Evolutionary conservation across 2,888 invertebrate genomes (phyloP).

Genomic region (Parelbella ahira): DNA sequence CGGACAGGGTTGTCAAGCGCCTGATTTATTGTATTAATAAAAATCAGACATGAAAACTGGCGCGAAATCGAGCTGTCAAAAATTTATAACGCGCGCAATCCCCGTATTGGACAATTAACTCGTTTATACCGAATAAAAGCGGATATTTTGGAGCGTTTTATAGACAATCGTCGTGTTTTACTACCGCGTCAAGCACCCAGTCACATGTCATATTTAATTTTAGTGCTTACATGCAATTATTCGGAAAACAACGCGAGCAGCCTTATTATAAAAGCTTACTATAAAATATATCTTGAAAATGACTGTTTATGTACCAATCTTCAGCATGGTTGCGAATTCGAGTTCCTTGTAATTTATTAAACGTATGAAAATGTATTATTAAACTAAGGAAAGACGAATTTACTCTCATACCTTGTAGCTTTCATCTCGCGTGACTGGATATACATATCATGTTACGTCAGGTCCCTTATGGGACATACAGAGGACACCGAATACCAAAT

Average conservation of each 20-base stretch:
- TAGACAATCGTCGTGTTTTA: constrained; percentile 35
- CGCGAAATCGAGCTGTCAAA: constrained; percentile 20
- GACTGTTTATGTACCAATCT: neutral
- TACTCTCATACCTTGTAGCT: too few relatives aligned
- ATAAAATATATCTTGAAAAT: neutral
- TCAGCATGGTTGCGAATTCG: neutral
- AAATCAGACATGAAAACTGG: constrained; percentile 18
- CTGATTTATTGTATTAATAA: constrained; percentile 24
- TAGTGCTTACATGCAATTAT: constrained; percentile 22
- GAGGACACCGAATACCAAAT: too few relatives aligned
- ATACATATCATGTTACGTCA: too few relatives aligned
- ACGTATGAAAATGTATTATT: too few relatives aligned
- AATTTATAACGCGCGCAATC: constrained; percentile 23
- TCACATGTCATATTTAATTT: constrained; percentile 31
- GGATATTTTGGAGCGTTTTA: constrained; percentile 36
- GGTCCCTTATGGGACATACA: too few relatives aligned
- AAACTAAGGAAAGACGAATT: too few relatives aligned
- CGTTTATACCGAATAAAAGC: constrained; percentile 35
- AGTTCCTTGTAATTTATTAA: too few relatives aligned
- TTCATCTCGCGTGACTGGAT: too few relatives aligned
- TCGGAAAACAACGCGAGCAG: constrained; percentile 1
- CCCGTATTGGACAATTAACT: constrained; percentile 32
- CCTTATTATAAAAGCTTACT: neutral
- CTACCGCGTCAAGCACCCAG: constrained; percentile 28
- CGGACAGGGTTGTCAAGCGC: constrained; percentile 18